phyloP scores from a whole-genome alignment of 2,113 vertebrate species.

The Protomyctophum bolini region DNA sequence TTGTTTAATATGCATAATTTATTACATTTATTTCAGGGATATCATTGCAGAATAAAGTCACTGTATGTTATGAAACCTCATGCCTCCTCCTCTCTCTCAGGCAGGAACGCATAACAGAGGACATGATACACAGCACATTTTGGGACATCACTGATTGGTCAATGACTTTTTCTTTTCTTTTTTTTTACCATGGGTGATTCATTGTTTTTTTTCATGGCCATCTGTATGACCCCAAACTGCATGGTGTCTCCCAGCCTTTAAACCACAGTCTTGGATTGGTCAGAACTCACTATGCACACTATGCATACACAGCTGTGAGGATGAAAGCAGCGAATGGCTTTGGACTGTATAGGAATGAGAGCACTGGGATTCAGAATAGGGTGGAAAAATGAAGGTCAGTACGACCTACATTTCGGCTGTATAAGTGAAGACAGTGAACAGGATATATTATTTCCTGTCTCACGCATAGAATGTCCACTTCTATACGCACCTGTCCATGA shows the following conservation, averaged over 20 bases:
- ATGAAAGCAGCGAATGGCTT: not conserved
- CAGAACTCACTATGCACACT: not conserved
- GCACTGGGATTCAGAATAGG: too few species aligned
- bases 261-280: not conserved
- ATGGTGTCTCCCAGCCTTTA: not conserved
- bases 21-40: conserved; percentile 41
- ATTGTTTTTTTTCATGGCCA: not conserved
- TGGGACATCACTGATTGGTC: conserved; percentile 6
- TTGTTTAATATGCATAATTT: conserved; percentile 47
- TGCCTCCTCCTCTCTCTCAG: conserved; percentile 25
- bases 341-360: too few species aligned
- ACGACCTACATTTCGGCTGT: too few species aligned
- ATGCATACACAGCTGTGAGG: not conserved
- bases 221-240: not conserved
- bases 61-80: conserved; percentile 20
- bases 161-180: too few species aligned
- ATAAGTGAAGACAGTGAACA: too few species aligned
- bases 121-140: conserved; percentile 27
- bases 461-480: too few species aligned
- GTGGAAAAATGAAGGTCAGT: too few species aligned
- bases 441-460: too few species aligned
- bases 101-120: conserved; percentile 30
- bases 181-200: not conserved
- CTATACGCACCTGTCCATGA: too few species aligned
- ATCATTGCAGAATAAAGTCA: conserved; percentile 30